Conservation (phyloP, 2,113 vertebrate species). For the Eulacestoma nigropectus region DNA sequence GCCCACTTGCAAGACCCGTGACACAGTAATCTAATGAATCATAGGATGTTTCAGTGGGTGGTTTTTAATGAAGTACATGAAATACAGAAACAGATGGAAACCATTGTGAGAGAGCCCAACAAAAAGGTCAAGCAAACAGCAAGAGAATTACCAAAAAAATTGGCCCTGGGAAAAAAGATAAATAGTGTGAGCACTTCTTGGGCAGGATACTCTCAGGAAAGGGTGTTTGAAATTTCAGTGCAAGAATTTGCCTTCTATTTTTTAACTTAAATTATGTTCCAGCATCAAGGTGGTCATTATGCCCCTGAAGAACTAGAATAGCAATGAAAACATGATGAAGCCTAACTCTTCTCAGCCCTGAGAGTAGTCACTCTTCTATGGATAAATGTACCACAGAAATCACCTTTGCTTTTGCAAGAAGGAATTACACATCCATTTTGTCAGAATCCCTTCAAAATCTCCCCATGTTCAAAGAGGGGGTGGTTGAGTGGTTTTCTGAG, state of each 20-base stretch:
- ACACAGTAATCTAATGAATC: constrained; percentile 31
- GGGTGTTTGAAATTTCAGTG: neutral
- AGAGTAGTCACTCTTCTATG: neutral
- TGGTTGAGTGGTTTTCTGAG: neutral
- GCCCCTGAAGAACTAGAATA: neutral
- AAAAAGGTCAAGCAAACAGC: constrained; percentile 21
- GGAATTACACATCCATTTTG: neutral
- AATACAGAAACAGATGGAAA: constrained; percentile 38
- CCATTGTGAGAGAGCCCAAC: neutral
- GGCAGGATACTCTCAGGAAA: neutral
- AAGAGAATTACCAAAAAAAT: neutral
- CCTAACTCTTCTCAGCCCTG: neutral
- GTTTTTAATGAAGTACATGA: neutral
- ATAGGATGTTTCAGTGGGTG: constrained; percentile 25
- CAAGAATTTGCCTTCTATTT: neutral
- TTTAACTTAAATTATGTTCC: neutral
- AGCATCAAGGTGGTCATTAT: neutral
- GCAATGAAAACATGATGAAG: neutral
- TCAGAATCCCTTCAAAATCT: neutral
- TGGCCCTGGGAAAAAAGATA: neutral
- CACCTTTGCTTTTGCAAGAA: neutral
- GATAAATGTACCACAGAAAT: neutral
- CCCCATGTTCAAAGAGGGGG: neutral
- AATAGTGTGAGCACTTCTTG: neutral
- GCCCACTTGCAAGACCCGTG: neutral